A percentile compares a stretch with the other conserved stretches of the same genome.
Evolutionary conservation across 1,140 invertebrate genomes (phyloP).

Genomic region (Bombyx mori): DNA sequence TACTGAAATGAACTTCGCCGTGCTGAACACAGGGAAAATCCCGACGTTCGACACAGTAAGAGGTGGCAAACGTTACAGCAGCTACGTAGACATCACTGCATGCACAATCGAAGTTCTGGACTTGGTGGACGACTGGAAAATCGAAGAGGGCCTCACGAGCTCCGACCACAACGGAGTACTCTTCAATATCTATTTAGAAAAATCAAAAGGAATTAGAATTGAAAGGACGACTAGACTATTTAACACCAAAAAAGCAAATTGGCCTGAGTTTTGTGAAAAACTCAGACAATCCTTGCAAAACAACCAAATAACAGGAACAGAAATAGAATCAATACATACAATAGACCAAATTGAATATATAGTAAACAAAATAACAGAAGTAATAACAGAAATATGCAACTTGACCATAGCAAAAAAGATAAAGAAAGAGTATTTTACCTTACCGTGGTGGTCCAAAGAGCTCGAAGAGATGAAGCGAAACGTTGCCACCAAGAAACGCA

Average conservation of each 20-base stretch:
- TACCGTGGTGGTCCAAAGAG: slow-evolving; percentile 8
- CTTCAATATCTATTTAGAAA: neutral
- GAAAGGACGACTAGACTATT: neutral
- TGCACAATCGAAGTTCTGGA: neutral
- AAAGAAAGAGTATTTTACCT: slow-evolving; percentile 1
- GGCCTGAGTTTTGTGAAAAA: neutral
- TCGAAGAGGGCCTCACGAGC: neutral
- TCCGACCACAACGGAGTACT: neutral
- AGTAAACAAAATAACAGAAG: slow-evolving; percentile 6
- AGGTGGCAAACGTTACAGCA: neutral
- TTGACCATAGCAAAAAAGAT: slow-evolving; percentile 13
- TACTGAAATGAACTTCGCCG: neutral
- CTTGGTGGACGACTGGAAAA: neutral
- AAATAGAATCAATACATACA: slow-evolving; percentile 6
- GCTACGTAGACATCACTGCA: neutral
- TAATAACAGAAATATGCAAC: slow-evolving; percentile 5
- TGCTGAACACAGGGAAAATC: neutral
- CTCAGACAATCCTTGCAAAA: neutral
- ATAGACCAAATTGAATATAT: slow-evolving; percentile 1
- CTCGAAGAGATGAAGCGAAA: too few relatives aligned
- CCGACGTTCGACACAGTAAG: neutral
- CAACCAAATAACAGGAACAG: neutral
- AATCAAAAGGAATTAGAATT: neutral
- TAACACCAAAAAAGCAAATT: neutral
- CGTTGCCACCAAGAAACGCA: neutral